Percentiles rank a stretch among this genome's conserved stretches.
phyloP scores from a whole-genome alignment of 1,140 invertebrate genomes.

The Eciton burchellii region DNA sequence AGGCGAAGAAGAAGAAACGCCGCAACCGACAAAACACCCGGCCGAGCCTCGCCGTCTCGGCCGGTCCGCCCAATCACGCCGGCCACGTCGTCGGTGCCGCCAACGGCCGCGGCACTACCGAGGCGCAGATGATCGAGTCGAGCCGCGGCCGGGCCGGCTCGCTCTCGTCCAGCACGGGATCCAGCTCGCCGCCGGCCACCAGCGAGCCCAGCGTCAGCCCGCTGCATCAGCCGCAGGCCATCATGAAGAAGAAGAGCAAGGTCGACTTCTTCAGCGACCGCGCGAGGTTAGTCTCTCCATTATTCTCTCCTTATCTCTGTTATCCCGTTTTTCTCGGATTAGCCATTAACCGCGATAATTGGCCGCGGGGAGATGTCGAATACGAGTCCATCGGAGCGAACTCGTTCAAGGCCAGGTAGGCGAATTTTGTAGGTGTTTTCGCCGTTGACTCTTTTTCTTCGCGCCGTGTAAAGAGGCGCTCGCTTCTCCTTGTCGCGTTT shows the following conservation, averaged over 20 bases:
- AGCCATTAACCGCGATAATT: too few relatives aligned
- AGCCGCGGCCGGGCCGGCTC: constrained; percentile 88
- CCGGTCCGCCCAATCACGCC: constrained; percentile 79
- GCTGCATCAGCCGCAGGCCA: constrained; percentile 87
- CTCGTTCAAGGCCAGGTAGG: too few relatives aligned
- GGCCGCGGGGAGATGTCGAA: too few relatives aligned
- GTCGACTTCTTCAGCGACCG: constrained; percentile 93
- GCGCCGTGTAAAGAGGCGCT: too few relatives aligned
- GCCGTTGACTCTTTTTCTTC: too few relatives aligned
- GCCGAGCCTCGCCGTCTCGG: constrained; percentile 86
- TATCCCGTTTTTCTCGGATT: too few relatives aligned
- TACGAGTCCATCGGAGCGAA: too few relatives aligned
- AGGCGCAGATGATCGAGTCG: constrained; percentile 80
- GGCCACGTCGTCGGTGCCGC: constrained; percentile 78
- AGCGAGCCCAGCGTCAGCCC: constrained; percentile 91
- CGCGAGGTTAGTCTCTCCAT: constrained; percentile 88
- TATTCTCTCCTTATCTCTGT: not conserved
- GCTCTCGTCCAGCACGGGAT: constrained; percentile 88
- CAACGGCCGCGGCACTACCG: constrained; percentile 74
- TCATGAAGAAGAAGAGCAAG: constrained; percentile 90
- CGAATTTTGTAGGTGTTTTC: too few relatives aligned
- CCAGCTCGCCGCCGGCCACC: constrained; percentile 89
- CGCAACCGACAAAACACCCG: constrained; percentile 88
- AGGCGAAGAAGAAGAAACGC: constrained; percentile 91
- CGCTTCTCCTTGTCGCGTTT: too few relatives aligned